Conservation (phyloP, 2,113 vertebrate species). For the Callithrix jacchus region DNA sequence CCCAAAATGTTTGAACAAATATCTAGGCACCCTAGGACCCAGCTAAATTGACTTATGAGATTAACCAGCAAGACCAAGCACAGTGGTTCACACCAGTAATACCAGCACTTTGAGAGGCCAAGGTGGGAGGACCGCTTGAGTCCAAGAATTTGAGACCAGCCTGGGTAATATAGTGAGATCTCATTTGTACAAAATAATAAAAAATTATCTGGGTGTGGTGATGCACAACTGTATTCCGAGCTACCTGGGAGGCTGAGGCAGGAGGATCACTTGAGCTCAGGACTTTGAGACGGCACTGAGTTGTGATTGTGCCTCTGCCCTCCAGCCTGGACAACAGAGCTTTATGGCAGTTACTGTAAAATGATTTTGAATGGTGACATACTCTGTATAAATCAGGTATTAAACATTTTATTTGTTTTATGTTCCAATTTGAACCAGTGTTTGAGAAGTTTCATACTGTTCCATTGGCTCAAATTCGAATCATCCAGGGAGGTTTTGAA, state of each 20-base stretch:
- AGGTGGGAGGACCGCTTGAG: neutral
- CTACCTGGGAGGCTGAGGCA: neutral
- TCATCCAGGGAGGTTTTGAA: neutral
- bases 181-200: neutral
- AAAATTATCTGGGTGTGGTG: neutral
- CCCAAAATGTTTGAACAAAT: neutral
- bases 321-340: neutral
- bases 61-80: neutral
- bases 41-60: neutral
- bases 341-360: neutral
- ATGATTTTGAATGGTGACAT: neutral
- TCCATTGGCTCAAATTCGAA: neutral
- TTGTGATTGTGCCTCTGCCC: neutral
- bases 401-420: neutral
- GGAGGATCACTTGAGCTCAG: neutral
- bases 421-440: too few relatives aligned
- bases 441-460: too few relatives aligned
- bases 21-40: neutral
- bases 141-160: neutral
- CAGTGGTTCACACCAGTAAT: neutral
- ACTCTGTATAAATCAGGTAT: neutral
- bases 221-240: neutral
- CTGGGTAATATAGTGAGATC: neutral
- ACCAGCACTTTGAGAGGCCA: neutral
- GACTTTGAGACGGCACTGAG: neutral